These are phyloP conservation scores for Cassiopea andromeda DNA, from an alignment of 30 jellyfish, hydroid and myxozoan species.

Conservation along the genomic window DNA sequence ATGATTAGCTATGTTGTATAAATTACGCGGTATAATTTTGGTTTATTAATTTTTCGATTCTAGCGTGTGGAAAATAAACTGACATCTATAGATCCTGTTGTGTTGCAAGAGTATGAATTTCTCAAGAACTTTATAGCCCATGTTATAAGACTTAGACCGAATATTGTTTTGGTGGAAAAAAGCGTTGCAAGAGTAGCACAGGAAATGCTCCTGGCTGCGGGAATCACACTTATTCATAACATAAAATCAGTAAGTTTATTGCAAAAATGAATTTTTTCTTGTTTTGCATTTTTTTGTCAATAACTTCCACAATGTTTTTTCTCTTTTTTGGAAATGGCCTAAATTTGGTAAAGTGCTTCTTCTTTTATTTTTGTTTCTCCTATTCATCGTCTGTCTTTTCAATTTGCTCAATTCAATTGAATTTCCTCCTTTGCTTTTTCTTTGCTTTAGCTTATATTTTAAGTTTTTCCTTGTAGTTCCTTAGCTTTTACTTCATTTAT, in stretches of 20 bases:
- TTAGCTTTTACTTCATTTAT: not conserved
- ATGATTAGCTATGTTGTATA: too few species aligned
- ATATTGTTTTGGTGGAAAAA: slow-evolving; percentile 88
- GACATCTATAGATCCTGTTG: slow-evolving; percentile 96
- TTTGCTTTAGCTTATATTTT: too few species aligned
- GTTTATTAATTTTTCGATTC: not conserved
- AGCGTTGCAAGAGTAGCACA: slow-evolving; percentile 97
- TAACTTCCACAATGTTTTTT: too few species aligned
- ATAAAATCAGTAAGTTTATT: slow-evolving; percentile 74
- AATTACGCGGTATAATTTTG: not conserved
- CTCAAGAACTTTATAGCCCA: slow-evolving; percentile 88
- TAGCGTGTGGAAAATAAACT: slow-evolving; percentile 94
- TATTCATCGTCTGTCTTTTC: too few species aligned
- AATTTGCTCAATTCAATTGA: too few species aligned
- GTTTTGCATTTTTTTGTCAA: not conserved
- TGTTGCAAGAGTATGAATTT: slow-evolving; percentile 92
- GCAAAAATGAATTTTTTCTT: not conserved
- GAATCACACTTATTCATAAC: slow-evolving; percentile 88
- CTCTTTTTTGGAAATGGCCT: too few species aligned
- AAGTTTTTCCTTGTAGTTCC: not conserved
- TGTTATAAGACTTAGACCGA: slow-evolving; percentile 87
- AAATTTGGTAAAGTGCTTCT: too few species aligned
- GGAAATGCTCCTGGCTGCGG: slow-evolving; percentile 87
- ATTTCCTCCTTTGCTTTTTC: too few species aligned
- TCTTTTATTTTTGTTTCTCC: too few species aligned